phyloP scores from a whole-genome alignment of 2,888 invertebrate species.

The Molorchus minor region DNA sequence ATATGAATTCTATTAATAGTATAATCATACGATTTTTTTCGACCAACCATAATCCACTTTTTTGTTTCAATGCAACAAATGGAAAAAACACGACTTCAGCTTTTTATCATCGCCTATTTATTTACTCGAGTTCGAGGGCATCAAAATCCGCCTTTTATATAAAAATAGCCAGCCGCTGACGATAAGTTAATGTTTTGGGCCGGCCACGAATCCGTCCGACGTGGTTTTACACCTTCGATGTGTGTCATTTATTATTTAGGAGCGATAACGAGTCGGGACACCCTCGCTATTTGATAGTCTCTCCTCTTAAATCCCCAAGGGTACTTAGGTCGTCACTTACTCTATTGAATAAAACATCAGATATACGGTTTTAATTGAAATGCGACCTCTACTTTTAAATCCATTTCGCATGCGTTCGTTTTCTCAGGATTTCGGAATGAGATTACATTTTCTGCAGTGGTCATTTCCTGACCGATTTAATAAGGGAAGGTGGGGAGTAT shows the following conservation, averaged over 20 bases:
- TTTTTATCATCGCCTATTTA: no score
- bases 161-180: constrained; percentile 10
- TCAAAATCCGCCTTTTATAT: no score
- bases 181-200: constrained; percentile 43
- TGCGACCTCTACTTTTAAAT: constrained; percentile 39
- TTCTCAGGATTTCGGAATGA: no score
- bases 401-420: constrained; percentile 20
- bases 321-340: constrained; percentile 45
- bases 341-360: constrained; percentile 54
- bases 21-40: no score
- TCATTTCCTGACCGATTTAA: no score
- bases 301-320: constrained; percentile 45
- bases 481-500: no score
- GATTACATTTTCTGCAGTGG: no score
- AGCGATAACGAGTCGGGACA: constrained; percentile 57
- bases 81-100: no score
- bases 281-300: constrained; percentile 53
- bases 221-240: constrained; percentile 49
- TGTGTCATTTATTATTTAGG: constrained; percentile 55
- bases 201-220: constrained; percentile 32
- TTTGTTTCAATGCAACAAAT: no score
- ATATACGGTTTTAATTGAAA: constrained; percentile 47
- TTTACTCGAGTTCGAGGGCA: no score
- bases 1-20: no score
- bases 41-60: no score